These are phyloP conservation scores for Labrus mixtus DNA, from an alignment of 2,113 vertebrate species.

Conservation along the genomic window DNA sequence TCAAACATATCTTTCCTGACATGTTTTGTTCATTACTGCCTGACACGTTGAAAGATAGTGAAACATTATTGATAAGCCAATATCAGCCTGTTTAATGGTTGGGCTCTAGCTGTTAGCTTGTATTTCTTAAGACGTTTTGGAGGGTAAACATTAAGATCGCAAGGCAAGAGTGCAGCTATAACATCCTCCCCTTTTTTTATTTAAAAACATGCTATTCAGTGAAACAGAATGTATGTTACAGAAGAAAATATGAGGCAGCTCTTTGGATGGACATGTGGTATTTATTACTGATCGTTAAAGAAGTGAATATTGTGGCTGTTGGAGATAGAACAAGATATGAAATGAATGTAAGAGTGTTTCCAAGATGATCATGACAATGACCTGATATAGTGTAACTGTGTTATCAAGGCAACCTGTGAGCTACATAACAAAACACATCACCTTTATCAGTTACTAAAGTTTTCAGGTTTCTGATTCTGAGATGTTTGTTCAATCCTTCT, in stretches of 20 bases:
- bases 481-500: background rate
- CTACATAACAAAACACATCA: background rate
- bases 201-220: background rate
- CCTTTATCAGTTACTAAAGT: background rate
- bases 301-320: background rate
- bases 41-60: too few species aligned
- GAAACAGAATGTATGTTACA: background rate
- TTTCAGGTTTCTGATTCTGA: background rate
- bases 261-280: background rate
- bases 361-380: background rate
- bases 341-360: slow-evolving; percentile 37
- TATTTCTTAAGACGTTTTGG: background rate
- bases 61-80: background rate
- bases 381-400: slow-evolving; percentile 7
- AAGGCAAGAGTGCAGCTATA: background rate
- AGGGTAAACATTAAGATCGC: background rate
- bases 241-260: slow-evolving; percentile 15
- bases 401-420: slow-evolving; percentile 10
- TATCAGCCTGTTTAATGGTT: background rate
- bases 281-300: slow-evolving; percentile 1
- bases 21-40: too few species aligned
- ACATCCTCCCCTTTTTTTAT: background rate
- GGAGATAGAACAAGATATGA: slow-evolving; percentile 5
- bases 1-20: too few species aligned
- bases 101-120: slow-evolving; percentile 8